Evolutionary conservation across 2,888 invertebrate species (phyloP).

Genomic region (Hirtodrosophila confusa): DNA sequence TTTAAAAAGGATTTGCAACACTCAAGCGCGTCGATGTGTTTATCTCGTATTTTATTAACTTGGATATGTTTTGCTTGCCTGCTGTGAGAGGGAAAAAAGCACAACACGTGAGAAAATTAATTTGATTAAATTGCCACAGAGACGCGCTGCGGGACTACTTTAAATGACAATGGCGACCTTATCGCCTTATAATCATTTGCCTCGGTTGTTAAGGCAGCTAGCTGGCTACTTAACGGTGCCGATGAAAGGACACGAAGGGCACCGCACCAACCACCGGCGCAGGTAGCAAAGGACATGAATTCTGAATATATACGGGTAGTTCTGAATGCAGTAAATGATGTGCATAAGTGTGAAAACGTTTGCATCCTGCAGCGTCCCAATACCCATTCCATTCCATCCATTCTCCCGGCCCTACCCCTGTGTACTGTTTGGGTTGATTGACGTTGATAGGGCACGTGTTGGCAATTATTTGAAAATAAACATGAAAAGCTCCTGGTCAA

Average conservation of each 20-base stretch:
- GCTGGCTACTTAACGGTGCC: conserved; percentile 66
- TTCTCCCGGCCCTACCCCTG: neutral
- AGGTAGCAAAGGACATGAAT: conserved; percentile 16
- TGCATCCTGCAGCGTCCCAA: conserved; percentile 34
- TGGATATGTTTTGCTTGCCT: conserved; percentile 12
- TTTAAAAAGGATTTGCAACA: neutral
- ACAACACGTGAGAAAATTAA: conserved; percentile 81
- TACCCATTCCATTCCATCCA: conserved; percentile 7
- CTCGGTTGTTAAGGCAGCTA: conserved; percentile 62
- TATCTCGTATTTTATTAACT: conserved; percentile 11
- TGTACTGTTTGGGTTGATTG: conserved; percentile 68
- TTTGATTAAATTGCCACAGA: conserved; percentile 82
- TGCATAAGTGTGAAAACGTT: conserved; percentile 71
- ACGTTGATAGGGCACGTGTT: conserved; percentile 82
- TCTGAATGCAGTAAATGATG: conserved; percentile 65
- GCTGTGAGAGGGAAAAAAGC: conserved; percentile 48
- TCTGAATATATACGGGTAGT: conserved; percentile 65
- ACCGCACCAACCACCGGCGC: conserved; percentile 31
- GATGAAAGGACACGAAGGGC: conserved; percentile 9
- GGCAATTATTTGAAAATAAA: conserved; percentile 80
- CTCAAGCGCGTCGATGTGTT: neutral
- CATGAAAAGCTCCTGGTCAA: conserved; percentile 59
- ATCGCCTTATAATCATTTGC: conserved; percentile 59
- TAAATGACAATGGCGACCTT: conserved; percentile 44
- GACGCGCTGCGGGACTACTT: conserved; percentile 70